Evolutionary conservation across 35 echinoderm and acorn worm genomes (phyloP).

Genomic region (Anneissia japonica): DNA sequence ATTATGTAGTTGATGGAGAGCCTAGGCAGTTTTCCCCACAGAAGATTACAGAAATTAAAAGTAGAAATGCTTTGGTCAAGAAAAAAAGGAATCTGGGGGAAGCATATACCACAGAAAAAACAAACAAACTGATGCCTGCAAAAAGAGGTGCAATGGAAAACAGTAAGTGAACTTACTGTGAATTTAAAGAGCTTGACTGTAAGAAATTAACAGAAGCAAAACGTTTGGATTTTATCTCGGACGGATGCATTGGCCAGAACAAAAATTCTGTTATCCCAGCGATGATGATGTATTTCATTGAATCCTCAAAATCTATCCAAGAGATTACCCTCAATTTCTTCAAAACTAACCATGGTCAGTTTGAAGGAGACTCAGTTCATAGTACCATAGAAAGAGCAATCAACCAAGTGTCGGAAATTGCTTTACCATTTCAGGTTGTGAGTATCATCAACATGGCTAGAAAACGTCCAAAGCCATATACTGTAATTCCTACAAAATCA

Average conservation of each 20-base stretch:
- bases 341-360: conserved; percentile 55
- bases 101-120: too few species aligned
- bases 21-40: too few species aligned
- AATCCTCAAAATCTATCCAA: conserved; percentile 19
- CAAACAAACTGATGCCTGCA: too few species aligned
- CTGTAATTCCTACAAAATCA: conserved; percentile 12
- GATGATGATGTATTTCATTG: conserved; percentile 47
- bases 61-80: too few species aligned
- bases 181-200: too few species aligned
- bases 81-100: too few species aligned
- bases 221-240: conserved; percentile 47
- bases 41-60: too few species aligned
- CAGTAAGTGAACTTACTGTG: too few species aligned
- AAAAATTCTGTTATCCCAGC: conserved; percentile 53
- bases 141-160: too few species aligned
- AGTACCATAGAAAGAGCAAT: conserved; percentile 48
- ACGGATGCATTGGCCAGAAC: conserved; percentile 66
- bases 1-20: too few species aligned
- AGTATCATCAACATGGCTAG: conserved; percentile 27
- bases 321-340: conserved; percentile 36
- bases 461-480: background rate
- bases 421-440: conserved; percentile 14
- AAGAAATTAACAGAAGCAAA: too few species aligned
- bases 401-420: background rate
- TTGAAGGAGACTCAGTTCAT: conserved; percentile 68